These are phyloP conservation scores for Chaenodraco wilsoni DNA, from an alignment of 2,797 vertebrate species.

Conservation along the genomic window DNA sequence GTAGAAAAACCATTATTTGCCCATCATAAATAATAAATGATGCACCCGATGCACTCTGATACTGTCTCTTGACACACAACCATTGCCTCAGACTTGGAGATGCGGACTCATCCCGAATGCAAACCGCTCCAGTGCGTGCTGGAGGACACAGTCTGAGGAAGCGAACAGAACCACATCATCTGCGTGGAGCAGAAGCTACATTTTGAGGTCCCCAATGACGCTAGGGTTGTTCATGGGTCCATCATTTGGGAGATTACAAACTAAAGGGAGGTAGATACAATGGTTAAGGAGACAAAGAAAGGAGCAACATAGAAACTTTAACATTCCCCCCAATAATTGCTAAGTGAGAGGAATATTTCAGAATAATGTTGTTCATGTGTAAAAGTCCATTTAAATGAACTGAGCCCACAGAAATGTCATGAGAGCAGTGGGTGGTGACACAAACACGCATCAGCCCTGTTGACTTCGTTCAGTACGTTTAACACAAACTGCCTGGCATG, in stretches of 20 bases:
- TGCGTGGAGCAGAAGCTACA: no score
- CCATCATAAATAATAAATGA: constrained; percentile 43
- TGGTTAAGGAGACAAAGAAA: no score
- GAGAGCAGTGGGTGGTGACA: constrained; percentile 14
- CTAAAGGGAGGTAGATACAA: no score
- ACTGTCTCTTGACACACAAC: not conserved
- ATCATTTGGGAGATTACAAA: no score
- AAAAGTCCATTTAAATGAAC: not conserved
- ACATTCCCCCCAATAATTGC: not conserved
- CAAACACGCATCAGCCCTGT: not conserved
- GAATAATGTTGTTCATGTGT: not conserved
- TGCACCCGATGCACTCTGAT: constrained; percentile 11
- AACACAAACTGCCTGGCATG: constrained; percentile 10
- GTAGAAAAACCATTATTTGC: constrained; percentile 15
- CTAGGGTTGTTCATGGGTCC: no score
- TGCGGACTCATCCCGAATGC: no score
- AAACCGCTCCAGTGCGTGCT: no score
- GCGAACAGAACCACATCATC: no score
- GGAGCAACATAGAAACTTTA: not conserved
- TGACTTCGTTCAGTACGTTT: constrained; percentile 15
- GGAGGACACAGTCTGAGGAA: no score
- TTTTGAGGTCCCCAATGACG: no score
- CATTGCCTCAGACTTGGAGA: no score
- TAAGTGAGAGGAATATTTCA: not conserved
- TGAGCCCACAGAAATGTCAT: constrained; percentile 6